These are phyloP conservation scores for Paratrypauchen microcephalus DNA, from an alignment of 2,797 vertebrate genomes.

Conservation along the genomic window DNA sequence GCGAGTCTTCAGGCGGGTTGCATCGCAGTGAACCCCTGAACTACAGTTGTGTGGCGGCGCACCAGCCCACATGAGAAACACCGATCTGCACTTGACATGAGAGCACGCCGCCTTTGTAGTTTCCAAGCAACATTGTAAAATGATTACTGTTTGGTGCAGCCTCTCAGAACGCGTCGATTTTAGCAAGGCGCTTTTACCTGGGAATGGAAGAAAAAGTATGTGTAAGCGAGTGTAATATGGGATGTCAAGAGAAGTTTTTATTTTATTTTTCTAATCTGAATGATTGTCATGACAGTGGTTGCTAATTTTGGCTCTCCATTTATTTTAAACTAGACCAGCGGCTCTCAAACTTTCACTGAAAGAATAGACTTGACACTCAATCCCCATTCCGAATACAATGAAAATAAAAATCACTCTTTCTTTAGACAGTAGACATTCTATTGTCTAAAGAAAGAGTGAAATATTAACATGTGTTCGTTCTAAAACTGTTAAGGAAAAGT, in stretches of 20 bases:
- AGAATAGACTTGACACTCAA: too few species aligned
- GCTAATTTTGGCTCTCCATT: too few species aligned
- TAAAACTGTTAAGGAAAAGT: too few species aligned
- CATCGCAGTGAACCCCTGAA: background rate
- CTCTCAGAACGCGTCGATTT: background rate
- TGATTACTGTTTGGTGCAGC: background rate
- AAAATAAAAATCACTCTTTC: too few species aligned
- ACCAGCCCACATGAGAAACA: slow-evolving; percentile 5
- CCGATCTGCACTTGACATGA: slow-evolving; percentile 1
- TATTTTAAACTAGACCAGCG: too few species aligned
- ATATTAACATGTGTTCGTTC: too few species aligned
- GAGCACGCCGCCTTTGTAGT: background rate
- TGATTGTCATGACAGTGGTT: background rate
- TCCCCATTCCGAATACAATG: too few species aligned
- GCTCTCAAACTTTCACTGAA: too few species aligned
- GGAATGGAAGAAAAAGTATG: background rate
- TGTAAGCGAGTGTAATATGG: background rate
- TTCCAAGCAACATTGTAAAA: background rate
- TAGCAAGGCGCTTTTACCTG: background rate
- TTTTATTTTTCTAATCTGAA: background rate
- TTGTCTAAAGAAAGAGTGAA: too few species aligned
- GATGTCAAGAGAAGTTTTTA: background rate
- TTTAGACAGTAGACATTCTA: too few species aligned
- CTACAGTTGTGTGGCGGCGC: background rate
- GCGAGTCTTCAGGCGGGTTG: slow-evolving; percentile 5